Conservation (phyloP, 2,888 invertebrate species). For the Athripsodes cinereus region DNA sequence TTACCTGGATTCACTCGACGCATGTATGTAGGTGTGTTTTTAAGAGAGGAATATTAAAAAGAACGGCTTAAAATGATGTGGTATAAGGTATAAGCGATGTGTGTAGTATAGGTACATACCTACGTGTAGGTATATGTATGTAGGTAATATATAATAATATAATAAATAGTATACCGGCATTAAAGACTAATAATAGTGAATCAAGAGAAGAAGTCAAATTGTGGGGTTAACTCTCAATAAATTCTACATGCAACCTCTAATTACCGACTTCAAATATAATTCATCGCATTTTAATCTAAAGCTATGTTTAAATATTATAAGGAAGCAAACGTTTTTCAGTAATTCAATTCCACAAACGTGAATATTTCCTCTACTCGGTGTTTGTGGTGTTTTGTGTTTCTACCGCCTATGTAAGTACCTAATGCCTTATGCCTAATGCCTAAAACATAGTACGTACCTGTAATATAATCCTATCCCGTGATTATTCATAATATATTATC, state of each 20-base stretch:
- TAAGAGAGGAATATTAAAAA: neutral
- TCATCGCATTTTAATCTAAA: slow-evolving; percentile 27
- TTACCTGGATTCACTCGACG: too few relatives aligned
- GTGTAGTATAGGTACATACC: too few relatives aligned
- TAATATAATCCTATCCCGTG: too few relatives aligned
- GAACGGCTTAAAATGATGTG: neutral
- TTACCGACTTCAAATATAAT: slow-evolving; percentile 26
- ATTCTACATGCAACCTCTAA: slow-evolving; percentile 25
- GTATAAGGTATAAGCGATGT: neutral
- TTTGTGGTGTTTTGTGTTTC: too few relatives aligned
- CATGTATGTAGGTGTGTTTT: too few relatives aligned
- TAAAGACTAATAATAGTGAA: slow-evolving; percentile 20
- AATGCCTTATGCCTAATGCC: too few relatives aligned
- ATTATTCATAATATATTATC: too few relatives aligned
- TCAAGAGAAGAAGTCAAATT: slow-evolving; percentile 23
- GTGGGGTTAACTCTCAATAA: slow-evolving; percentile 26
- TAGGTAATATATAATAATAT: neutral
- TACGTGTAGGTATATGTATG: neutral
- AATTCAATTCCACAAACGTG: slow-evolving; percentile 25
- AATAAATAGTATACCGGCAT: slow-evolving; percentile 16
- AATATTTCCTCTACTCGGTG: slow-evolving; percentile 4
- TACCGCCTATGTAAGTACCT: too few relatives aligned
- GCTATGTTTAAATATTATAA: slow-evolving; percentile 20
- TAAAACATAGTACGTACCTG: too few relatives aligned
- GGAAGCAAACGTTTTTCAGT: slow-evolving; percentile 25